phyloP scores from a whole-genome alignment of 1,140 invertebrate genomes.

The Cydia amplana region DNA sequence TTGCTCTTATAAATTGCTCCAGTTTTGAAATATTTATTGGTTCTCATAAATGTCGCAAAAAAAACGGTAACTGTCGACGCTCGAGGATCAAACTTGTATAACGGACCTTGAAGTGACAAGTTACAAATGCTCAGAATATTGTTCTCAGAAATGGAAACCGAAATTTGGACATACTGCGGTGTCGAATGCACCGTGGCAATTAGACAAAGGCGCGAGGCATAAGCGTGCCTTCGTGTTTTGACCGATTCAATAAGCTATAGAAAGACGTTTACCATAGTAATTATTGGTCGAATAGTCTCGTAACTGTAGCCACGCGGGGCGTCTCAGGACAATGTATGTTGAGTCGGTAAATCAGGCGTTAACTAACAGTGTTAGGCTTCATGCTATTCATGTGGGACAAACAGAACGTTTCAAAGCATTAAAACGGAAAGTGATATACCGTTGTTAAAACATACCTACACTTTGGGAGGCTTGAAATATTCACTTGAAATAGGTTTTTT shows the following conservation, averaged over 20 bases:
- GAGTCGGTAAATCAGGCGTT: conserved; percentile 48
- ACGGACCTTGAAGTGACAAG: conserved; percentile 58
- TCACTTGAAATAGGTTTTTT: not conserved
- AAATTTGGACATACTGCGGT: conserved; percentile 74
- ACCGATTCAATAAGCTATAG: conserved; percentile 61
- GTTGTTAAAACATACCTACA: not conserved
- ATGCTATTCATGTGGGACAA: conserved; percentile 33
- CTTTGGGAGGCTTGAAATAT: not conserved
- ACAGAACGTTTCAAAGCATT: conserved; percentile 12
- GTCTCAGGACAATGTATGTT: conserved; percentile 49
- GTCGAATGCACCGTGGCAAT: conserved; percentile 50
- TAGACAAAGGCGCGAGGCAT: conserved; percentile 55
- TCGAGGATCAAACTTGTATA: conserved; percentile 53
- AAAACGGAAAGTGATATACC: conserved; percentile 25
- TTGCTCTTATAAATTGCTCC: conserved; percentile 67
- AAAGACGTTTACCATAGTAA: conserved; percentile 68
- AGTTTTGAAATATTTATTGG: conserved; percentile 72
- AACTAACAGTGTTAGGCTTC: conserved; percentile 39
- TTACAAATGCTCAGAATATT: conserved; percentile 52
- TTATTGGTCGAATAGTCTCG: conserved; percentile 57
- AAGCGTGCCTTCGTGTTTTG: conserved; percentile 71
- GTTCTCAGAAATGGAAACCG: conserved; percentile 69
- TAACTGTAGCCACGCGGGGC: conserved; percentile 69
- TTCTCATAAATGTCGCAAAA: conserved; percentile 57
- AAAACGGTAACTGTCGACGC: conserved; percentile 64